Conservation (phyloP, 2,797 vertebrate species). For the Poeciliopsis infans region DNA sequence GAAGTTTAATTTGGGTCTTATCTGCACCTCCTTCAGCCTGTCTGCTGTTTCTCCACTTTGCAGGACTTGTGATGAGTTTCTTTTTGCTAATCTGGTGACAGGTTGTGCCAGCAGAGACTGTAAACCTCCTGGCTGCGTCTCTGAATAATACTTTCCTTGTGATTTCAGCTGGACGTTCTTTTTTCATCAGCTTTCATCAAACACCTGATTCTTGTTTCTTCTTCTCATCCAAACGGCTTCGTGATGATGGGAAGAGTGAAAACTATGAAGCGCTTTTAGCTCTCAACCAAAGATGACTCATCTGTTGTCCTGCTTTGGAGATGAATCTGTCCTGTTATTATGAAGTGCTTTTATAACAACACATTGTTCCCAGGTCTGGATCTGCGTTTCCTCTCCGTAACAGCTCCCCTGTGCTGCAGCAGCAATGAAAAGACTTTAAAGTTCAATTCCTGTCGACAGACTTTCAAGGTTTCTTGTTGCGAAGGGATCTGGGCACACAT, state of each 20-base stretch:
- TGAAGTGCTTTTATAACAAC: background rate
- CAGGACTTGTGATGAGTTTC: background rate
- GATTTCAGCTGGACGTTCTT: background rate
- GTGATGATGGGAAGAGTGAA: background rate
- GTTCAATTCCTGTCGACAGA: conserved; percentile 46
- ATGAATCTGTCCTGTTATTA: background rate
- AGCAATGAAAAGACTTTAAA: conserved; percentile 37
- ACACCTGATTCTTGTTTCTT: background rate
- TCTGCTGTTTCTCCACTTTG: background rate
- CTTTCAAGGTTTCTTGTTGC: conserved; percentile 41
- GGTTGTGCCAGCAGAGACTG: background rate
- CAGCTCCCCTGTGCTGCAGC: conserved; percentile 26
- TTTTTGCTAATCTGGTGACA: background rate
- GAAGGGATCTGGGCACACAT: conserved; percentile 41
- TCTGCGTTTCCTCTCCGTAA: conserved; percentile 24
- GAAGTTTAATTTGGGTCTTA: background rate
- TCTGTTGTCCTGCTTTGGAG: background rate
- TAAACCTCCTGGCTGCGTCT: background rate
- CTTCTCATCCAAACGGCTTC: background rate
- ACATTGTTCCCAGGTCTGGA: conserved; percentile 42
- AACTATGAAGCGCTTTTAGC: background rate
- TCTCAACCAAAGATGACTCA: background rate
- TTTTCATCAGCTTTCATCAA: conserved; percentile 12
- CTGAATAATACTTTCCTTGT: background rate
- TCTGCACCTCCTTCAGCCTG: background rate